Evolutionary conservation across 2,797 vertebrate genomes (phyloP).

Genomic region (Brachyrhaphis roseni): DNA sequence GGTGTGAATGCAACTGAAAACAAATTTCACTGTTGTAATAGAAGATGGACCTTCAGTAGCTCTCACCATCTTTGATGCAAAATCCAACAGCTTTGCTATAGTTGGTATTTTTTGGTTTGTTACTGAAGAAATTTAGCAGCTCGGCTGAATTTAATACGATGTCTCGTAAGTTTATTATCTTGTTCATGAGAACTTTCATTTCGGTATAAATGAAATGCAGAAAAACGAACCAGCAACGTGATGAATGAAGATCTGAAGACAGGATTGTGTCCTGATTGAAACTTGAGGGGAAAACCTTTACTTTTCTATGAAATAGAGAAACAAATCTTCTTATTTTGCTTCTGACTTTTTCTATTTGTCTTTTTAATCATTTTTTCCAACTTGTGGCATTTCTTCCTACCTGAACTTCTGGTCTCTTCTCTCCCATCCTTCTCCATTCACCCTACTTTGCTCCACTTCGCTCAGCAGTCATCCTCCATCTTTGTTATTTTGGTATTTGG

Average conservation of each 20-base stretch:
- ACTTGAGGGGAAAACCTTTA: not conserved
- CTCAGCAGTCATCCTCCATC: slow-evolving; percentile 27
- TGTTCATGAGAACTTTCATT: not conserved
- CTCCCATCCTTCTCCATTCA: slow-evolving; percentile 19
- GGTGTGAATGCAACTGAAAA: no score
- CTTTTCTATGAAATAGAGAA: not conserved
- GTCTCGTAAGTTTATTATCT: not conserved
- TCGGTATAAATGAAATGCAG: not conserved
- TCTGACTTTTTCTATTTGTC: slow-evolving; percentile 3
- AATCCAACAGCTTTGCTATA: not conserved
- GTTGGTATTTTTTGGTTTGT: not conserved
- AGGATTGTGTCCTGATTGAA: not conserved
- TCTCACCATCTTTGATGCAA: not conserved
- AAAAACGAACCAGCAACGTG: not conserved
- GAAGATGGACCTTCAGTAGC: not conserved
- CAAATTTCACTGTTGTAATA: not conserved
- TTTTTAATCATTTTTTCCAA: slow-evolving; percentile 13
- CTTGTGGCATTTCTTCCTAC: not conserved
- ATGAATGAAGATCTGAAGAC: not conserved
- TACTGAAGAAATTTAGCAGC: not conserved
- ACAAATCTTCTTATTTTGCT: not conserved
- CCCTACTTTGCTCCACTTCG: slow-evolving; percentile 26
- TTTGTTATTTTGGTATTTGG: slow-evolving; percentile 52
- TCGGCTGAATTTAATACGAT: not conserved
- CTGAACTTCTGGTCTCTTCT: not conserved